Percentiles rank a stretch among this genome's conserved stretches.
Conservation (phyloP, 2,113 vertebrate genomes). For the Ceratotherium simum region DNA sequence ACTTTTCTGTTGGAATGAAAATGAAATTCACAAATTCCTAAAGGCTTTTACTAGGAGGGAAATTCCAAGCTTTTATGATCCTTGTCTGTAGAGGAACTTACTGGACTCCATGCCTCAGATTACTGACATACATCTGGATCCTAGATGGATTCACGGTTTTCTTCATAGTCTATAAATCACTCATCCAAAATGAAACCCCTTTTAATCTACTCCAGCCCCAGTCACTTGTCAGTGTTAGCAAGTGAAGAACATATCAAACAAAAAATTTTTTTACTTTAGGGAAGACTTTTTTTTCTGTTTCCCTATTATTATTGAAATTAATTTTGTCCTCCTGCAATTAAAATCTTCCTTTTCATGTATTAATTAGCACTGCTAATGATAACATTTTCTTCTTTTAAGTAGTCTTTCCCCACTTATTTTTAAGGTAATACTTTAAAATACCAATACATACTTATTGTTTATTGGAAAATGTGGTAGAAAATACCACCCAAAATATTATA, state of each 20-base stretch:
- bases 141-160: constrained; percentile 59
- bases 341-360: constrained; percentile 17
- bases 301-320: constrained; percentile 7
- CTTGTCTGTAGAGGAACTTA: constrained; percentile 75
- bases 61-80: constrained; percentile 80
- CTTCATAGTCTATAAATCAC: constrained; percentile 71
- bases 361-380: background rate
- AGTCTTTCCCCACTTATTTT: constrained; percentile 15
- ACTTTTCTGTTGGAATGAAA: constrained; percentile 77
- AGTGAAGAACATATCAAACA: constrained; percentile 53
- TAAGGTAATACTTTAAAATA: background rate
- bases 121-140: constrained; percentile 73
- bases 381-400: background rate
- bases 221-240: constrained; percentile 62
- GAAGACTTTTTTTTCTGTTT: background rate
- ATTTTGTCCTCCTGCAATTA: constrained; percentile 29
- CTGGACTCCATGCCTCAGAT: constrained; percentile 55
- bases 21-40: constrained; percentile 80
- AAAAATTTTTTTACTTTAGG: constrained; percentile 50
- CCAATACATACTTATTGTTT: background rate
- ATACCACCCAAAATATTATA: background rate
- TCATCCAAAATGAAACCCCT: constrained; percentile 67
- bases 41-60: constrained; percentile 80
- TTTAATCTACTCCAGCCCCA: constrained; percentile 66
- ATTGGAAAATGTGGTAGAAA: constrained; percentile 41